phyloP scores from a whole-genome alignment of 1,140 invertebrate genomes.

The Melipona quadrifasciata region DNA sequence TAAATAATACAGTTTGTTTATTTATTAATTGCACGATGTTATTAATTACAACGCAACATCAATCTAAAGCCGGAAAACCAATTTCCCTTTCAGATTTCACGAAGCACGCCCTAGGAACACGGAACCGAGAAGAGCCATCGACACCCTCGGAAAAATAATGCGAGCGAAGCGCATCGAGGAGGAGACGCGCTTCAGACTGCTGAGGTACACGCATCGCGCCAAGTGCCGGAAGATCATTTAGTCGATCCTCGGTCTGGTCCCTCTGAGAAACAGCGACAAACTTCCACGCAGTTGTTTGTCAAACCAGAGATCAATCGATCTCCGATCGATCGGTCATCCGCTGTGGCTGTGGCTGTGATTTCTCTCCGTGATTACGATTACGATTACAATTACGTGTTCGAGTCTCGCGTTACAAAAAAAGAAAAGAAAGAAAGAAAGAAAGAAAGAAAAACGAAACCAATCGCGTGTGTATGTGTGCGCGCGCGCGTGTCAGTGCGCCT shows the following conservation, averaged over 20 bases:
- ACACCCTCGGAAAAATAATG: conserved; percentile 53
- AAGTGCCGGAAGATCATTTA: conserved; percentile 63
- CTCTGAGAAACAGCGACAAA: neutral
- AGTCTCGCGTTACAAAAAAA: no score
- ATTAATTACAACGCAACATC: no score
- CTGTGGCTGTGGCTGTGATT: conserved; percentile 10
- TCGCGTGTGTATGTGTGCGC: no score
- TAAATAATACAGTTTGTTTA: no score
- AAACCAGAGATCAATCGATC: neutral
- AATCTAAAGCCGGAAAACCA: neutral
- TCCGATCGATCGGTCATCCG: neutral
- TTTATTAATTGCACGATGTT: no score
- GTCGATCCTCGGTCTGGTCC: neutral
- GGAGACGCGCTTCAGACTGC: conserved; percentile 59
- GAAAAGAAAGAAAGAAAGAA: no score
- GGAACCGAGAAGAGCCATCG: no score
- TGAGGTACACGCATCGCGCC: conserved; percentile 60
- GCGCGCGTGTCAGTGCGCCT: neutral
- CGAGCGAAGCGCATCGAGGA: conserved; percentile 65
- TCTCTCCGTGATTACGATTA: neutral
- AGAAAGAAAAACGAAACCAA: neutral
- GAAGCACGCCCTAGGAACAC: no score
- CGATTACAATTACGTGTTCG: neutral
- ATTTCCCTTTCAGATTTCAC: conserved; percentile 33
- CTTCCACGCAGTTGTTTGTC: neutral